Evolutionary conservation across 2,113 vertebrate species (phyloP).

Genomic region (Oxyura jamaicensis): DNA sequence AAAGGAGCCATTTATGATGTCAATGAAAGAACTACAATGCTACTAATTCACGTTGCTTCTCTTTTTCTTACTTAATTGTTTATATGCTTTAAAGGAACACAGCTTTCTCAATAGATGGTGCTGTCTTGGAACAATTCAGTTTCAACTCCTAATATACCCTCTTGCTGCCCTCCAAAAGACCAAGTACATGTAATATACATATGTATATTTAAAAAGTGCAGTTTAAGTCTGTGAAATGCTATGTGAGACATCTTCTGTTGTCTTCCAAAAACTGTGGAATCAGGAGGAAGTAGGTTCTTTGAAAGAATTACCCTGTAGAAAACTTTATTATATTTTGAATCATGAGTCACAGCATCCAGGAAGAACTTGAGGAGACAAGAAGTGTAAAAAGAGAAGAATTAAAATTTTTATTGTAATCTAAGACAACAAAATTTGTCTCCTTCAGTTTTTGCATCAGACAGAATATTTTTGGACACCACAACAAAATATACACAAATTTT

Average conservation of each 20-base stretch:
- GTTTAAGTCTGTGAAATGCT: background rate
- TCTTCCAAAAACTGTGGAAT: background rate
- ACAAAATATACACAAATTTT: background rate
- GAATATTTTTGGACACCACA: background rate
- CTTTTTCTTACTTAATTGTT: conserved; percentile 47
- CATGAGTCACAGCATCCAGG: background rate
- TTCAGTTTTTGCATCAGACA: background rate
- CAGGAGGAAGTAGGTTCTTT: background rate
- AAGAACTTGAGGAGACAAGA: background rate
- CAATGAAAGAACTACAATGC: conserved; percentile 13
- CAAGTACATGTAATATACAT: background rate
- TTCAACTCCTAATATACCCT: background rate
- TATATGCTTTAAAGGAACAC: background rate
- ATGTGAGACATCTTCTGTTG: background rate
- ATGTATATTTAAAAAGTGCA: background rate
- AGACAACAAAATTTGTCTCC: background rate
- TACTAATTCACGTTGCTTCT: conserved; percentile 11
- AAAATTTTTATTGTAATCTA: background rate
- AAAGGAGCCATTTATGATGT: conserved; percentile 47
- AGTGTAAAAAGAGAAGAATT: background rate
- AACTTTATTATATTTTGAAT: background rate
- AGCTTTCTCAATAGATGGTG: background rate
- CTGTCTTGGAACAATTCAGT: background rate
- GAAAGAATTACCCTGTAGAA: background rate
- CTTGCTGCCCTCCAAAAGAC: background rate